Evolutionary conservation across 2,113 vertebrate genomes (phyloP), one percentile per base, ranked within the genome.

Genomic region (Xiphophorus couchianus): DNA sequence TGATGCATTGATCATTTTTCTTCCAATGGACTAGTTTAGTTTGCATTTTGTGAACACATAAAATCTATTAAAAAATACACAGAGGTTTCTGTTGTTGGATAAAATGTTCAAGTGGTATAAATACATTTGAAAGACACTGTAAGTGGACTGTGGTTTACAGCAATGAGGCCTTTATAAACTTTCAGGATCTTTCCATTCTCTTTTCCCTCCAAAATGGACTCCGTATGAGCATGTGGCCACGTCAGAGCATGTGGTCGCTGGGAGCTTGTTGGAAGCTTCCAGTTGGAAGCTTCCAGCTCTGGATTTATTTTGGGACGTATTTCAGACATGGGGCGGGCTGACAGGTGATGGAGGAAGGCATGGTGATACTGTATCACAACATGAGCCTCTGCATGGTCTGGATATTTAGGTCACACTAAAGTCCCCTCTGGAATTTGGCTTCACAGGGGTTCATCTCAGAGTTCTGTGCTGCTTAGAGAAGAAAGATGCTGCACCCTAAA

Each of bases 291-390:
- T 71, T 84, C 86, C 88, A 84, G 78, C 86, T 78, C 63, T n/a
- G 0, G 7, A 42, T 83, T 87, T 92, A 92, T 93, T 93, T 90
- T 64, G 15, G 91, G 83, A 42, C 78, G 10, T 11, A 80, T 89
- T 79, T 87, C 74, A 89, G 79, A 87, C 68, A 25, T 37, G 71
- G 69, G 60, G 22, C 7, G 12, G 29, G 28, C 58, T 69, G 73
- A 85, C 91, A 92, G 91, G 92, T 93, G 92, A 69, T 76, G n/a
- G 60, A 63, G 71, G 35, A 66, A 19, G 2, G 29, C 73, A 71
- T 84, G 78, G 80, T 75, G 78, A 78, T 77, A 73, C 71, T n/a
- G 78, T 80, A 78, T 85, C 76, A 68, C 63, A 79, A 69, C 61
- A 70, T 71, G 62, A 22, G 33, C 62, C 81, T 83, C 71, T 72